Percentiles rank a stretch among this genome's conserved stretches.
Evolutionary conservation across 2,113 vertebrate species (phyloP).

Genomic region (Gambusia affinis): DNA sequence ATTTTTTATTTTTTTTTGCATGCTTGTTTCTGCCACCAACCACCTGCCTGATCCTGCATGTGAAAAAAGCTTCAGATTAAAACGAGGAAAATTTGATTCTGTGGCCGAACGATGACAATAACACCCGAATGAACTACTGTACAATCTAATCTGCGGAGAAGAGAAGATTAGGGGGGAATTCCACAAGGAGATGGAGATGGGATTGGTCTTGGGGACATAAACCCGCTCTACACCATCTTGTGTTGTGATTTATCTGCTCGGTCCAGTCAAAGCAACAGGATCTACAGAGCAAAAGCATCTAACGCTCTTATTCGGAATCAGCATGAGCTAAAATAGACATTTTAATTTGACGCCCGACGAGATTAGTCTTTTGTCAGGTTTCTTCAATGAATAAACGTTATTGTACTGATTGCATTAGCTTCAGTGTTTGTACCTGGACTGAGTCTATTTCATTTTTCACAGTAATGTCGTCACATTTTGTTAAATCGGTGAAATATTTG

Average conservation of each 20-base stretch:
- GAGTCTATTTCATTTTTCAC: background rate
- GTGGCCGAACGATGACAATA: conserved; percentile 55
- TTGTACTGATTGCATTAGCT: background rate
- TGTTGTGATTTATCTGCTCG: conserved; percentile 65
- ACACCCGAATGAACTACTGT: conserved; percentile 59
- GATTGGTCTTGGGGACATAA: conserved; percentile 66
- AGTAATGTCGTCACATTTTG: background rate
- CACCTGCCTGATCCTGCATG: conserved; percentile 56
- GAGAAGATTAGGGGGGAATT: conserved; percentile 78
- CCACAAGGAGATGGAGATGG: conserved; percentile 73
- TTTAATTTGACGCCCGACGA: background rate
- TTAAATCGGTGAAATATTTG: background rate
- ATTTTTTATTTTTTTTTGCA: background rate
- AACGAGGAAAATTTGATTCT: conserved; percentile 54
- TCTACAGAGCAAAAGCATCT: background rate
- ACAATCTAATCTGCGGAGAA: conserved; percentile 71
- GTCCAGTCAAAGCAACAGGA: conserved; percentile 44
- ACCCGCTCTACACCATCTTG: conserved; percentile 67
- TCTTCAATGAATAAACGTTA: background rate
- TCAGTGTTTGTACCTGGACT: background rate
- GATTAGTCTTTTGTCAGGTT: background rate
- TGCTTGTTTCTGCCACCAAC: conserved; percentile 18
- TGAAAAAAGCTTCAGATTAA: conserved; percentile 73
- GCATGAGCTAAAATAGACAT: background rate
- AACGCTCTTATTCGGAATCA: conserved; percentile 4